A percentile compares a stretch with the other conserved stretches of the same genome.
Evolutionary conservation across 2,797 vertebrate species (phyloP).

Genomic region (Pachyuromys duprasi): DNA sequence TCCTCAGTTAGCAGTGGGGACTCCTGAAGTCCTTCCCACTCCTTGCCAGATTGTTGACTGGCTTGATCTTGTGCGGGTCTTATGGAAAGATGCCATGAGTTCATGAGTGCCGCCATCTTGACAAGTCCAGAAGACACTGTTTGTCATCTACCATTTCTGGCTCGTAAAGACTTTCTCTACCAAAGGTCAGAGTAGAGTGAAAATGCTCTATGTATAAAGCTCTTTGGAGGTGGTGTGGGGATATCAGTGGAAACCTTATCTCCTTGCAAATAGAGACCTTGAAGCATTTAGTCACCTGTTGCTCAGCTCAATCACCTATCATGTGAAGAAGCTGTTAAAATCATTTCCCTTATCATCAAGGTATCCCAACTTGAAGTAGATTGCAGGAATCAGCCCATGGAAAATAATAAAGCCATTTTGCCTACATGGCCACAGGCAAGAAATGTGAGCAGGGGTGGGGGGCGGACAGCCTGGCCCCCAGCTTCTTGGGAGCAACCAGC

Average conservation of each 20-base stretch:
- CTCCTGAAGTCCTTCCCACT: neutral
- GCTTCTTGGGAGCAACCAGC: neutral
- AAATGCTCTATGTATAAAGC: neutral
- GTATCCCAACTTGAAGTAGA: conserved; percentile 50
- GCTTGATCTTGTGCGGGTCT: neutral
- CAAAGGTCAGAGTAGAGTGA: neutral
- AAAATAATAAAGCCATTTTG: conserved; percentile 53
- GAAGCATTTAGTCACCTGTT: neutral
- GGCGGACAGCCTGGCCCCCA: neutral
- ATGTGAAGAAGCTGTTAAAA: conserved; percentile 77
- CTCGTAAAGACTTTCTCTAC: neutral
- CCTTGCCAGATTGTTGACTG: neutral
- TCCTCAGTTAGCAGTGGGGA: neutral
- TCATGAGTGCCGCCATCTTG: neutral
- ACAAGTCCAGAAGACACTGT: neutral
- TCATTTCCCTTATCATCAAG: conserved; percentile 70
- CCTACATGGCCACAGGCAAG: neutral
- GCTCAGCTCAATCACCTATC: conserved; percentile 66
- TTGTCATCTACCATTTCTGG: neutral
- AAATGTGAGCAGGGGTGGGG: too few species aligned
- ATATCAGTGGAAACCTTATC: conserved; percentile 50
- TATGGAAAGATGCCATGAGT: neutral
- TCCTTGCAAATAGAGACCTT: conserved; percentile 33
- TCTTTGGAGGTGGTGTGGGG: neutral
- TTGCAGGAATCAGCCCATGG: conserved; percentile 57